Evolutionary conservation across 2,888 invertebrate species (phyloP).

Genomic region (Fragum sueziense): DNA sequence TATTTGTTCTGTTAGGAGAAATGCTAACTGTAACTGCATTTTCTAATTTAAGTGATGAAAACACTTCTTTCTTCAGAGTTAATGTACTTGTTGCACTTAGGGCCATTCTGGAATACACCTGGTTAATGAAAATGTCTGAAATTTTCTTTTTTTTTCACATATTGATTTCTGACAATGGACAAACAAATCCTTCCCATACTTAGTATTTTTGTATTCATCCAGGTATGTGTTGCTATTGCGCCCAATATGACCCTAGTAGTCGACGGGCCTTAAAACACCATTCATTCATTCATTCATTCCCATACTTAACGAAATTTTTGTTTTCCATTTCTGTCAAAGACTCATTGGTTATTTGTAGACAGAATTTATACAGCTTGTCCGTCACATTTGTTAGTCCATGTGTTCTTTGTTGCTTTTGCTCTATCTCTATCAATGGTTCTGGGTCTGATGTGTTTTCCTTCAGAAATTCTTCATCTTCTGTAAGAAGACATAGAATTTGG

Average conservation of each 20-base stretch:
- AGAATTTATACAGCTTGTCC: slow-evolving; percentile 23
- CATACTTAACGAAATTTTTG: no score
- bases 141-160: slow-evolving; percentile 10
- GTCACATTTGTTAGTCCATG: no score
- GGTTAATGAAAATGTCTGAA: slow-evolving; percentile 10
- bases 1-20: background rate
- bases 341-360: no score
- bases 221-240: no score
- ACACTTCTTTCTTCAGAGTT: background rate
- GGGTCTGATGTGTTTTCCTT: slow-evolving; percentile 25
- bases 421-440: slow-evolving; percentile 38
- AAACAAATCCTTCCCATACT: slow-evolving; percentile 37
- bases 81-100: background rate
- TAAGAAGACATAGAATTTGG: slow-evolving; percentile 25
- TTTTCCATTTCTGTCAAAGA: no score
- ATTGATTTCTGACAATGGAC: slow-evolving; percentile 11
- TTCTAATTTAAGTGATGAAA: background rate
- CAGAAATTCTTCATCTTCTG: slow-evolving; percentile 38
- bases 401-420: background rate
- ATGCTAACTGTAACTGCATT: background rate
- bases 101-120: background rate
- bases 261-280: no score
- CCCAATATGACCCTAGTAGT: no score
- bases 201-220: slow-evolving; percentile 39
- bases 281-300: no score